These are phyloP conservation scores for Falco novaeseelandiae DNA, from an alignment of 2,797 vertebrate genomes.

Conservation along the genomic window DNA sequence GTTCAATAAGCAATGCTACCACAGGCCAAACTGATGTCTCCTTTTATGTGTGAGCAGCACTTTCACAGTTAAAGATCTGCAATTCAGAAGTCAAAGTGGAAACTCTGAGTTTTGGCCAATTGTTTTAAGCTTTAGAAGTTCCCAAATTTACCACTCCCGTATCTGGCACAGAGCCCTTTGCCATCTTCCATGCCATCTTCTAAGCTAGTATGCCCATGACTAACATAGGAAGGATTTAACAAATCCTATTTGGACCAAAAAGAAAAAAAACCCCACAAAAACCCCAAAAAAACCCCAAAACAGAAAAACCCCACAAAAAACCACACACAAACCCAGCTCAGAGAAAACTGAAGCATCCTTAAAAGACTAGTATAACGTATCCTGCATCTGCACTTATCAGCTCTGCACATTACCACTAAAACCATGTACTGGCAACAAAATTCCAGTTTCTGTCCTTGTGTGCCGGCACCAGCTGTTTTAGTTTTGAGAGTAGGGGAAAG, in stretches of 20 bases:
- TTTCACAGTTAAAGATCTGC: background rate
- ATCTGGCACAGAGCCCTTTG: background rate
- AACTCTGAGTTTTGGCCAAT: background rate
- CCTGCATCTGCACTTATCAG: background rate
- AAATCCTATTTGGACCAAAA: background rate
- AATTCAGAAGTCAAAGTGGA: background rate
- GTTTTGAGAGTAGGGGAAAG: background rate
- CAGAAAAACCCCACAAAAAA: background rate
- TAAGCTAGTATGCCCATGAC: background rate
- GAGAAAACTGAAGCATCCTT: background rate
- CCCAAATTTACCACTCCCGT: background rate
- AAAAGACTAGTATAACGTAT: accelerated
- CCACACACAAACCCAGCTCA: background rate
- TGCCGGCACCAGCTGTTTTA: background rate
- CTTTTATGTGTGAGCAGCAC: background rate
- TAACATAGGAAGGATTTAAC: background rate
- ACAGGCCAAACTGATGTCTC: background rate
- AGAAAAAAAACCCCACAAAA: background rate
- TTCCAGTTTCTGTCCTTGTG: background rate
- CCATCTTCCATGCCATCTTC: background rate
- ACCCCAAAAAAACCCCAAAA: background rate
- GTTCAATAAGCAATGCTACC: background rate
- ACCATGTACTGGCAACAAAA: background rate
- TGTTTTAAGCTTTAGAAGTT: background rate
- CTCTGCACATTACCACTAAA: background rate